Conservation (phyloP, 2,113 vertebrate genomes). For the Anarhynchus alexandrinus region DNA sequence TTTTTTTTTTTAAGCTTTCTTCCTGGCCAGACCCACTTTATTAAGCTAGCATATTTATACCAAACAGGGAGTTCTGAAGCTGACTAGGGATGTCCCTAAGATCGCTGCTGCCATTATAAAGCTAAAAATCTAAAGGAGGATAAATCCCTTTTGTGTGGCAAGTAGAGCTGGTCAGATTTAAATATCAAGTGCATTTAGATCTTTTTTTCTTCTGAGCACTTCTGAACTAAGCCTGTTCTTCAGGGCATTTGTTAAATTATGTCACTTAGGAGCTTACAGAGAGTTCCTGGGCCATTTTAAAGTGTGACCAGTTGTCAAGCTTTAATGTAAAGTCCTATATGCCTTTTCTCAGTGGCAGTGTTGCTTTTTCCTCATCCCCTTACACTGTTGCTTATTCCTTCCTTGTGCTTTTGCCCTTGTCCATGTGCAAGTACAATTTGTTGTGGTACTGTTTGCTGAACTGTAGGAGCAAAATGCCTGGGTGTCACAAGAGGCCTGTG, state of each 20-base stretch:
- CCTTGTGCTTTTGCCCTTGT: background rate
- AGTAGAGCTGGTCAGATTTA: background rate
- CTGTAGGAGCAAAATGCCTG: background rate
- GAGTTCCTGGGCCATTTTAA: background rate
- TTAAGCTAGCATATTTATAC: background rate
- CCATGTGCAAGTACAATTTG: background rate
- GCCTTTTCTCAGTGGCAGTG: background rate
- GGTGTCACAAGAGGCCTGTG: background rate
- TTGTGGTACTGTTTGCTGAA: background rate
- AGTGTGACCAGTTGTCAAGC: background rate
- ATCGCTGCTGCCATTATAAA: background rate
- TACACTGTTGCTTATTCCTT: background rate
- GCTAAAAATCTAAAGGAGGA: background rate
- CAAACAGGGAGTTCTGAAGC: background rate
- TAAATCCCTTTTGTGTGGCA: background rate
- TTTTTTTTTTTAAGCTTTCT: no score
- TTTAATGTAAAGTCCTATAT: background rate
- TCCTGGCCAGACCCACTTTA: background rate
- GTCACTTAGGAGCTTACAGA: background rate
- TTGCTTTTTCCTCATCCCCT: background rate
- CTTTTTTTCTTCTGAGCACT: background rate
- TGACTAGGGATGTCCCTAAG: background rate
- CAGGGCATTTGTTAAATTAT: background rate
- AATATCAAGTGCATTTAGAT: background rate
- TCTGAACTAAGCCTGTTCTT: background rate